Evolutionary conservation across 1,140 invertebrate genomes (phyloP).

Genomic region (Scaptomyza hsui): DNA sequence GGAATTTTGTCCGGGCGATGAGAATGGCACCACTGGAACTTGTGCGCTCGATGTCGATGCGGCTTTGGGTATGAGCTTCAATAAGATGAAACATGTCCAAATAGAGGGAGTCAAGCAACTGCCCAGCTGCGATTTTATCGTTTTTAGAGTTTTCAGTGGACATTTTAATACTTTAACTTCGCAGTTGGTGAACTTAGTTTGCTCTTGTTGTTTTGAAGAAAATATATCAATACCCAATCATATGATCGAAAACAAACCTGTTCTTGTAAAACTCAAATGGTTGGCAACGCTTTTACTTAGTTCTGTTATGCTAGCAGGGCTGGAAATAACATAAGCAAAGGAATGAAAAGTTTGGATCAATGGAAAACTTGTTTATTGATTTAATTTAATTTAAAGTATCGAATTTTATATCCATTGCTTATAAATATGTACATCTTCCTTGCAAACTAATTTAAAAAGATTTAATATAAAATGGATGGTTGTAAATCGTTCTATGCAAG

Average conservation of each 20-base stretch:
- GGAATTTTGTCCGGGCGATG: constrained; percentile 75
- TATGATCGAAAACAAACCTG: constrained; percentile 59
- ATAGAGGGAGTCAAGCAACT: constrained; percentile 68
- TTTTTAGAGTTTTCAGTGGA: constrained; percentile 19
- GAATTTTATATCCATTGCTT: too few species aligned
- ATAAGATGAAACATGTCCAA: constrained; percentile 77
- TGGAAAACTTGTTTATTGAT: too few species aligned
- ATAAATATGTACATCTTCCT: too few species aligned
- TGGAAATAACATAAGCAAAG: not conserved
- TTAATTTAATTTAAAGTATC: too few species aligned
- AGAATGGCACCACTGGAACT: constrained; percentile 69
- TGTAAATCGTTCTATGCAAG: too few species aligned
- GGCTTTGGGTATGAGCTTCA: constrained; percentile 68
- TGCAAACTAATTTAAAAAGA: not conserved
- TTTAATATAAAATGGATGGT: not conserved
- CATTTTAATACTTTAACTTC: constrained; percentile 35
- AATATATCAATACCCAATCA: constrained; percentile 38
- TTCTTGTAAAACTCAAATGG: not conserved
- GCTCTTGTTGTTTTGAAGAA: constrained; percentile 15
- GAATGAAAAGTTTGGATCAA: not conserved
- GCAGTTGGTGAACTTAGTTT: not conserved
- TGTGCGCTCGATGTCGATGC: constrained; percentile 68
- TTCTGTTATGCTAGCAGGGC: not conserved
- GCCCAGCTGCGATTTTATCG: constrained; percentile 49
- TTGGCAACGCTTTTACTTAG: constrained; percentile 34